Evolutionary conservation across 1,140 invertebrate species (phyloP), one percentile per base, ranked within the genome.

Genomic region (Drosophila pectinifera): DNA sequence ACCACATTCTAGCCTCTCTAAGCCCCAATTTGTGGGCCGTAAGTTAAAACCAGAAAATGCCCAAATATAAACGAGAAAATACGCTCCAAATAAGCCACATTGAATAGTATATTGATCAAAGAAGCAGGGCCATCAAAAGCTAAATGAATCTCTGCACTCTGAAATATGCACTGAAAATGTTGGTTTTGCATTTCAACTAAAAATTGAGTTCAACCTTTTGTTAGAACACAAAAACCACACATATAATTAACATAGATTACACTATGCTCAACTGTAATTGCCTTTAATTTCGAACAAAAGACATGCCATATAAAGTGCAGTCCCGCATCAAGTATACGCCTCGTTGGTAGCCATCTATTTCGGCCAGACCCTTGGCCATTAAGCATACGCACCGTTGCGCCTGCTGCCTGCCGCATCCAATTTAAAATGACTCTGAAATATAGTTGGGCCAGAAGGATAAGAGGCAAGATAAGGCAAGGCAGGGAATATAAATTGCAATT

Each of bases 401-500:
- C 48, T 3, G 6, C 48, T 16, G 34, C 41, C 31, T 26, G 64
- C 31, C 64, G 46, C 16, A 7, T 46, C 49, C 43, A 62, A 64
- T 80, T 85, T 65, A 61, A 76, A 67, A 55, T 42, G 63, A 45
- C 46, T 67, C 46, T 13, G 31, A 18, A 4, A 53, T 36, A 53
- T 20, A 13, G 42, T 67, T 16, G 14, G 10, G 13, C n/a, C 31
- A 24, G 14, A 34, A 28, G 13, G 18, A 43, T 10, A 16, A n/a
- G 41, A n/a, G 16, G 11, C 18, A 34, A 2, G 38, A 24, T 7
- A 13, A 72, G 51, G 68, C 39, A 78, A 31, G 28, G 68, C 68
- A 53, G 80, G 59, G 65, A 63, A 68, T 72, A 68, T 72, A 86
- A 88, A 88, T 83, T 86, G 79, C 83, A 88, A 86, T 88, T 86